phyloP scores from a whole-genome alignment of 2,113 vertebrate species.

The Hemiprocne comata region DNA sequence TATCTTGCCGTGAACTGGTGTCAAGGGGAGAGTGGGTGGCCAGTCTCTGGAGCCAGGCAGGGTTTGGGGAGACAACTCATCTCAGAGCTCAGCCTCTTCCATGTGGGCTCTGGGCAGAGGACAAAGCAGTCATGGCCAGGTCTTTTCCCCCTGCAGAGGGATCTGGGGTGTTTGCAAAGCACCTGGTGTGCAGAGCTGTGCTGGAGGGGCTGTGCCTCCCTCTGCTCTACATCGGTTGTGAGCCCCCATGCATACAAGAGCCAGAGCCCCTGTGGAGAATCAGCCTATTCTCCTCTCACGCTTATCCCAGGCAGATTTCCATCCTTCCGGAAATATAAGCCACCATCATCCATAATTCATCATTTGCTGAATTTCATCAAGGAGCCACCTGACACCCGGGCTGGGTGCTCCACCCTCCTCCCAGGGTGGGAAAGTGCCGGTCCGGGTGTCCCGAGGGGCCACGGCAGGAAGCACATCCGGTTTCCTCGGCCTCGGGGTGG shows the following conservation, averaged over 20 bases:
- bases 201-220: background rate
- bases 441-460: background rate
- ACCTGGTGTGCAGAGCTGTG: background rate
- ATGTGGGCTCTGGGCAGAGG: background rate
- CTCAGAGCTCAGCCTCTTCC: background rate
- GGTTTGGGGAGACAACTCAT: background rate
- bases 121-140: accelerated
- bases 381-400: background rate
- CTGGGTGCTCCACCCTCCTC: background rate
- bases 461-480: background rate
- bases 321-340: background rate
- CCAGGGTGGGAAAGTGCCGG: background rate
- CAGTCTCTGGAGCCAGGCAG: background rate
- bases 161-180: no score
- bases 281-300: background rate
- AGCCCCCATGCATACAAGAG: background rate
- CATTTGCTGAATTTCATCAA: background rate
- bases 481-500: background rate
- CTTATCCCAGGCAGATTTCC: background rate
- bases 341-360: slow-evolving; percentile 28
- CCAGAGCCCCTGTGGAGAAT: background rate
- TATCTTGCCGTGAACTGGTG: background rate
- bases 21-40: background rate
- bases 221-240: background rate
- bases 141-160: background rate